Conservation (phyloP, 1,140 invertebrate genomes). For the Mercenaria mercenaria region DNA sequence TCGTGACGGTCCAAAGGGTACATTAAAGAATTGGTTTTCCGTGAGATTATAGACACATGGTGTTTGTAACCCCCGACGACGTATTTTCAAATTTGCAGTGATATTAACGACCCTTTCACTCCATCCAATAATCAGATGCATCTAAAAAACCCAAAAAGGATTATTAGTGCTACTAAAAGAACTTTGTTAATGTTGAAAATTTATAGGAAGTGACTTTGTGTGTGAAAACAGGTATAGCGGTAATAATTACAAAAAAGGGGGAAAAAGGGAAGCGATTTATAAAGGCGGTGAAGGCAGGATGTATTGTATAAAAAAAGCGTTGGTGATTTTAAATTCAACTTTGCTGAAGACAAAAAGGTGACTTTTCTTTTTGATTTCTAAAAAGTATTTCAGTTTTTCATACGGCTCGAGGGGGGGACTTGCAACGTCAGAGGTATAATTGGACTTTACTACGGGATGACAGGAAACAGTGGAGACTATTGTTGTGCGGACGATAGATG, state of each 20-base stretch:
- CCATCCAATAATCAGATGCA: neutral
- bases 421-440: neutral
- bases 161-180: neutral
- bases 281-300: neutral
- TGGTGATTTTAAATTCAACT: neutral
- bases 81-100: neutral
- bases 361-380: neutral
- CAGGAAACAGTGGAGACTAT: neutral
- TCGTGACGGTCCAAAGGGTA: neutral
- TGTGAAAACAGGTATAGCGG: neutral
- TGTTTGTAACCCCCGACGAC: neutral
- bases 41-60: neutral
- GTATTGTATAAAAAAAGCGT: neutral
- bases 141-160: neutral
- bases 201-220: neutral
- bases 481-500: neutral
- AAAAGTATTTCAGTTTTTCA: neutral
- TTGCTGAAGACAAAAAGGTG: neutral
- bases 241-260: neutral
- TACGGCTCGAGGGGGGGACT: neutral
- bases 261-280: neutral
- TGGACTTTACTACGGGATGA: neutral
- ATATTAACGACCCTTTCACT: neutral
- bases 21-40: neutral
- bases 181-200: neutral